phyloP scores from a whole-genome alignment of 2,797 vertebrate genomes.

The Bryconaethiops microstoma region DNA sequence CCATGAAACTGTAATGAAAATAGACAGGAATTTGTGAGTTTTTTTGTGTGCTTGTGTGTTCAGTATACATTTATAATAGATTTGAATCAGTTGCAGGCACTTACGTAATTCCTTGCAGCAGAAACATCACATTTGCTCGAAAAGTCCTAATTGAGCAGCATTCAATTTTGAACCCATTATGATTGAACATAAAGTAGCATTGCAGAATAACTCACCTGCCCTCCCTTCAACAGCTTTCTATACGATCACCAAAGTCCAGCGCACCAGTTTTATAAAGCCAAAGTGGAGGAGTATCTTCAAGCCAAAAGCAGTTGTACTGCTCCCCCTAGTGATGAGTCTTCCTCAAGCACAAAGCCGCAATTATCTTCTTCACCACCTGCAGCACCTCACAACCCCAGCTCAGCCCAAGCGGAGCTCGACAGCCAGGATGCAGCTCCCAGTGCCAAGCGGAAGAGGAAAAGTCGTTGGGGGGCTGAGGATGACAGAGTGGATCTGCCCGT shows the following conservation, averaged over 20 bases:
- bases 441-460: slow-evolving; percentile 91
- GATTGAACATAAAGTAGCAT: neutral
- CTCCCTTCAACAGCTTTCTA: slow-evolving; percentile 82
- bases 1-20: too few relatives aligned
- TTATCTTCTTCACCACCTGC: neutral
- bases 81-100: too few relatives aligned
- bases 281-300: slow-evolving; percentile 84
- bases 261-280: slow-evolving; percentile 87
- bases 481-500: slow-evolving; percentile 89
- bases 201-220: neutral
- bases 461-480: slow-evolving; percentile 94
- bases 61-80: too few relatives aligned
- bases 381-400: slow-evolving; percentile 19
- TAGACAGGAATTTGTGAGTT: too few relatives aligned
- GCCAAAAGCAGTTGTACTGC: slow-evolving; percentile 62
- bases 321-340: slow-evolving; percentile 43
- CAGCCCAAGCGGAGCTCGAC: slow-evolving; percentile 13
- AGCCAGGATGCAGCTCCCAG: slow-evolving; percentile 59
- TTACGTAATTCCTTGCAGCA: too few relatives aligned
- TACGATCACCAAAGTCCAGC: slow-evolving; percentile 87
- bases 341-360: neutral
- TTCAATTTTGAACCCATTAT: neutral
- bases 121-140: neutral
- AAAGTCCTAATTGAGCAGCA: too few relatives aligned
- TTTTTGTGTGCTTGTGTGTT: neutral